Evolutionary conservation across 2,888 invertebrate genomes (phyloP), one percentile per base, ranked within the genome.

Genomic region (Spodoptera exigua): DNA sequence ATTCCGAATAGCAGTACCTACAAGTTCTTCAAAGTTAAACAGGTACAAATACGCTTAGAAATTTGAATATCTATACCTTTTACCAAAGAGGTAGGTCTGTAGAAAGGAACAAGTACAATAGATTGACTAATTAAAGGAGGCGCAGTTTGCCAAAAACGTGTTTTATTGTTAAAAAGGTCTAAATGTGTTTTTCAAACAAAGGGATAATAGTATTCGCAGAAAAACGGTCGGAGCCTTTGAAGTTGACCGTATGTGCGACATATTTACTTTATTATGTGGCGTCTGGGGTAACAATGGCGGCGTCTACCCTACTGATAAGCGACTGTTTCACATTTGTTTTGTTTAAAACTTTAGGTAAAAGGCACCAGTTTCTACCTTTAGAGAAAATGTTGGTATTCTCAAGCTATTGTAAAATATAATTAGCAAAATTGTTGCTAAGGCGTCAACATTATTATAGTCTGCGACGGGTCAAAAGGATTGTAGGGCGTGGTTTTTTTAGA

Each of bases 211-310:
- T 40, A 67, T 79, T 74, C 65, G 9, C 16, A 63, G 71, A 75
- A 82, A 80, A 75, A 63, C 13, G 52, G 54, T 35, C 79, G 83
- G 81, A 54, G 16, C 47, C 40, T 88, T 86, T 88, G 77, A 85
- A 81, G 81, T 76, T 63, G 55, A 67, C 76, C 87, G 86, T 86
- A 80, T 89, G 89, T 89, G 88, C 80, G 81, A 84, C 83, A 82
- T 34, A 79, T 81, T 76, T 79, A 81, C 59, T 61, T 61, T 64
- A 78, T 66, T 58, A 68, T 65, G 66, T 70, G 70, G 57, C 58
- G 59, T 45, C 49, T 34, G 18, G 35, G 32, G 61, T 61, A 59
- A 89, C 85, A 90, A 90, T 82, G 59, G 83, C 68, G 12, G 41
- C 54, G 61, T 56, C 74, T 80, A 79, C 75, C 78, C 73, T 74